Percentiles rank a stretch among this genome's conserved stretches.
Evolutionary conservation across 2,888 invertebrate species (phyloP).

Genomic region (Tubiluchus corallicola): DNA sequence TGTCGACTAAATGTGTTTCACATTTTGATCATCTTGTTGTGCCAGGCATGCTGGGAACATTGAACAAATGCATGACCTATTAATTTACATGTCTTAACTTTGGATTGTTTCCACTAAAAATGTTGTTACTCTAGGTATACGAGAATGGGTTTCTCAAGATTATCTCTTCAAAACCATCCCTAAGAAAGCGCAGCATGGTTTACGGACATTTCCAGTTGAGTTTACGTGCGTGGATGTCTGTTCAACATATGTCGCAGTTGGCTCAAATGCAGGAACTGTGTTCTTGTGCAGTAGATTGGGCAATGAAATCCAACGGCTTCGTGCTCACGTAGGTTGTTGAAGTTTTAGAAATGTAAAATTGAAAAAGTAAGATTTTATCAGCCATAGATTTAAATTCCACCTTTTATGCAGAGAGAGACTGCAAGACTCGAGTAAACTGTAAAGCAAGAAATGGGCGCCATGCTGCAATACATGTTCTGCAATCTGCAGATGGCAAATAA

Average conservation of each 20-base stretch:
- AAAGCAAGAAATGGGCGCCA: too few relatives aligned
- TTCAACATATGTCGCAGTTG: not conserved
- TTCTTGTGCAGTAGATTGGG: not conserved
- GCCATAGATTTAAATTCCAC: not conserved
- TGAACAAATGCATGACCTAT: too few relatives aligned
- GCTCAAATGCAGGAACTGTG: not conserved
- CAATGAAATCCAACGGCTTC: not conserved
- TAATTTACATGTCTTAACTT: too few relatives aligned
- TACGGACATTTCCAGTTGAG: not conserved
- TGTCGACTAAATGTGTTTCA: too few relatives aligned
- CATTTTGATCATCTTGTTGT: too few relatives aligned
- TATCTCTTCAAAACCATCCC: not conserved
- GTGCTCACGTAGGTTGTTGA: not conserved
- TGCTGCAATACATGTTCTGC: too few relatives aligned
- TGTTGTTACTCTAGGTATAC: too few relatives aligned
- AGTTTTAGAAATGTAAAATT: not conserved
- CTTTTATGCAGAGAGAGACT: not conserved
- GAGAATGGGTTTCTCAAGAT: too few relatives aligned
- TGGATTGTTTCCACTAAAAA: too few relatives aligned
- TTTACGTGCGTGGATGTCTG: not conserved
- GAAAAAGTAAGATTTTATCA: not conserved
- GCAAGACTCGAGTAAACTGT: too few relatives aligned
- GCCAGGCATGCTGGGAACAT: too few relatives aligned
- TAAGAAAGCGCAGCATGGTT: slow-evolving; percentile 1
- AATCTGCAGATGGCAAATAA: too few relatives aligned